Base-by-base conservation (phyloP, 2,888 invertebrate genomes). In the Philereme vetulata region DNA sequence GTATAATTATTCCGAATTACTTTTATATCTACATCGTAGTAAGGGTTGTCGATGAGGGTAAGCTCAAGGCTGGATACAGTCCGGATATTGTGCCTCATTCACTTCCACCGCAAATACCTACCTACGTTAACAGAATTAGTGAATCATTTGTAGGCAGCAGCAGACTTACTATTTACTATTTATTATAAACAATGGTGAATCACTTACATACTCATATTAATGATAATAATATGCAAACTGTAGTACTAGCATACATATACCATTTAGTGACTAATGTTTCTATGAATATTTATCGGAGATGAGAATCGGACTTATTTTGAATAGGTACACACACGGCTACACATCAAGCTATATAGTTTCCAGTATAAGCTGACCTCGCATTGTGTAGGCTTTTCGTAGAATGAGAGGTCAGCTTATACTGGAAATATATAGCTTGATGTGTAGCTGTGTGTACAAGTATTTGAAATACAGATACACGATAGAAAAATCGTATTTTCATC, bases 1-100 rank as follows among this genome's bases (percentile, higher is more conserved):
- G 59, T 63, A 78, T 86, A 87, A 87, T 89, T 89, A 90, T 85
- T 83, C 75, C 74, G 78, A 83, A 85, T 86, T 83, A 84, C 75
- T 76, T 57, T 62, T 60, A 78, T 77, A 81, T 79, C 64, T 70
- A 72, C 72, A 67, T 72, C 71, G 71, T 70, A 68, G 60, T 65
- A 72, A 65, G 69, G 65, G 68, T 51, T 46, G 52, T 51, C 61
- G 44, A 58, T 57, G 50, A 56, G 64, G 70, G 65, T 60, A 34
- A 38, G 43, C 34, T 42, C 46, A 34, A 57, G 56, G 42, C 10
- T 53, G 54, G 55, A 53, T 33, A 53, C 40, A 46, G 40, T 50
- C 45, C 64, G 64, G 64, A 67, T 44, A 57, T 48, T 7, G 50
- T 67, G 65, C 57, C 65, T 69, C 67, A 67, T 56, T 46, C 51